Conservation (phyloP, 37 sponge, comb jelly and placozoan genomes). For the Ianthella basta region DNA sequence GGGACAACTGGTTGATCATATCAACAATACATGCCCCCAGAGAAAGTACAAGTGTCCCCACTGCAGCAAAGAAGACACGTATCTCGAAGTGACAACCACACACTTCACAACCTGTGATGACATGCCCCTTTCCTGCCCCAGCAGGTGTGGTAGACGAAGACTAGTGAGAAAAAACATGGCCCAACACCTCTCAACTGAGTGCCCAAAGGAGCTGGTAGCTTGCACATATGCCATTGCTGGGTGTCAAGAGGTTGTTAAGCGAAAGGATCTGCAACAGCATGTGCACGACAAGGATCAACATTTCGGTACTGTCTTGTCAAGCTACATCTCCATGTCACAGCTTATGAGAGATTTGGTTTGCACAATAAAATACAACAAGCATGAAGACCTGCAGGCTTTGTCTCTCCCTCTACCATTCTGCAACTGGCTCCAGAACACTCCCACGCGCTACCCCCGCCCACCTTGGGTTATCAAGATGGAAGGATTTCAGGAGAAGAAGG, state of each 20-base stretch:
- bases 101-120: neutral
- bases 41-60: conserved; percentile 35
- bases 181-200: neutral
- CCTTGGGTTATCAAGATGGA: conserved; percentile 7
- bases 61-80: neutral
- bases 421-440: neutral
- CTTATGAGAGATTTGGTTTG: neutral
- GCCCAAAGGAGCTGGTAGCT: conserved; percentile 6
- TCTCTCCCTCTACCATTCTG: neutral
- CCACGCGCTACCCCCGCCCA: neutral
- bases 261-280: neutral
- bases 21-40: conserved; percentile 16
- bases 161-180: neutral
- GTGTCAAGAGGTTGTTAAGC: neutral
- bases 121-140: neutral
- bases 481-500: neutral
- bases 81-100: neutral
- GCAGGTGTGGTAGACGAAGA: neutral
- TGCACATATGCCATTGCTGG: neutral
- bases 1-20: conserved; percentile 7
- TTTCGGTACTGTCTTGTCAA: neutral
- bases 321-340: neutral
- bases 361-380: neutral
- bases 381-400: neutral
- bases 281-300: neutral